These are phyloP conservation scores for Petrophora chlorosata DNA, from an alignment of 2,888 invertebrate species.

Conservation along the genomic window DNA sequence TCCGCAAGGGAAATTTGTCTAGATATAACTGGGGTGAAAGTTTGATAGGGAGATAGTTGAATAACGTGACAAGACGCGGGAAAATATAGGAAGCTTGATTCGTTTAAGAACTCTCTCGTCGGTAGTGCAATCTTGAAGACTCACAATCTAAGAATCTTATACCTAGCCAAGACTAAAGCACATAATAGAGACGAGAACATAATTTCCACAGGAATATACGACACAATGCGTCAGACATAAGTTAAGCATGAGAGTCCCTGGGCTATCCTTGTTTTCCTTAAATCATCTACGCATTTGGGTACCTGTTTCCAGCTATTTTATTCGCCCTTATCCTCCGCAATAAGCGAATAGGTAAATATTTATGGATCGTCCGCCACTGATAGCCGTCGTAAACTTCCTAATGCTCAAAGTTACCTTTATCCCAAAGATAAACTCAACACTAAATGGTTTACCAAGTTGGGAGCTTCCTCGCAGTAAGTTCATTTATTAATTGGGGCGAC, in stretches of 20 bases:
- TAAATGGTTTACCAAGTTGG: slow-evolving; percentile 45
- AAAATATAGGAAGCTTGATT: too few species aligned
- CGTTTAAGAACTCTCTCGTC: too few species aligned
- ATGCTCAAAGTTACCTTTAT: slow-evolving; percentile 38
- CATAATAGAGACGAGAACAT: too few species aligned
- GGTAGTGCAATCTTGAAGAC: too few species aligned
- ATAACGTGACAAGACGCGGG: too few species aligned
- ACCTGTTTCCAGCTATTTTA: slow-evolving; percentile 10
- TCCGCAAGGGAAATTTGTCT: slow-evolving; percentile 24
- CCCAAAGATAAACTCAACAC: slow-evolving; percentile 46
- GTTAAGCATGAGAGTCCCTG: too few species aligned
- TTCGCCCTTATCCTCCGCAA: slow-evolving; percentile 14
- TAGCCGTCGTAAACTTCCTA: slow-evolving; percentile 30
- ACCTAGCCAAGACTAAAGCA: too few species aligned
- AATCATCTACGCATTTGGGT: slow-evolving; percentile 5
- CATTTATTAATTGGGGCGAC: slow-evolving; percentile 47
- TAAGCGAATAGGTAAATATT: slow-evolving; percentile 30
- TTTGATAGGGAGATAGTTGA: slow-evolving; percentile 1
- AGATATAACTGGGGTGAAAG: slow-evolving; percentile 14
- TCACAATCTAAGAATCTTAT: too few species aligned
- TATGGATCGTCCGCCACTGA: slow-evolving; percentile 26
- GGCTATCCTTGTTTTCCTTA: background rate
- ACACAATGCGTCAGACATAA: too few species aligned
- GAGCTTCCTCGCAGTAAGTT: slow-evolving; percentile 40
- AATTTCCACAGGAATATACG: too few species aligned